Conservation (phyloP, 1,140 invertebrate genomes). For the Xylocopa sonorina region DNA sequence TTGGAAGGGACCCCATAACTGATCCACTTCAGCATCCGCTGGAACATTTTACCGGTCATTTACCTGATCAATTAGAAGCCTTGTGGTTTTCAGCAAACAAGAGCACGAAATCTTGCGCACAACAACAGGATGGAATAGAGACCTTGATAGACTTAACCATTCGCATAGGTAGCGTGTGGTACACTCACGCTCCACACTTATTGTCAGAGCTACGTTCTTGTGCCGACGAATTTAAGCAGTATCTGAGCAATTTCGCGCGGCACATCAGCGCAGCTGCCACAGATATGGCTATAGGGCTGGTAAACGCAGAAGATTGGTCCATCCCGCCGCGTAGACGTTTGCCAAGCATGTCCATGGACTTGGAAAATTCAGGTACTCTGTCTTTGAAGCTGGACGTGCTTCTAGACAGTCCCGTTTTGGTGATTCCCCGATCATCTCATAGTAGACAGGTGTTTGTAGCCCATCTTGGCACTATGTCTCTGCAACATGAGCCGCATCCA, state of each 20-base stretch:
- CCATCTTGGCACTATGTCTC: slow-evolving; percentile 94
- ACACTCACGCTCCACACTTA: slow-evolving; percentile 94
- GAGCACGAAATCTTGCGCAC: slow-evolving; percentile 68
- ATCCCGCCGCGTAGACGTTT: slow-evolving; percentile 75
- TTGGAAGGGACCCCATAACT: slow-evolving; percentile 89
- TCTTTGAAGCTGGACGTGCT: slow-evolving; percentile 86
- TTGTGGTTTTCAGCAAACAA: slow-evolving; percentile 74
- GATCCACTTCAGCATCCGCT: slow-evolving; percentile 73
- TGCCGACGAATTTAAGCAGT: slow-evolving; percentile 85
- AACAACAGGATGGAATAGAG: slow-evolving; percentile 57
- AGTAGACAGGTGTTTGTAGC: slow-evolving; percentile 94
- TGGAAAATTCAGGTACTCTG: slow-evolving; percentile 55
- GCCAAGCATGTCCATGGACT: slow-evolving; percentile 74
- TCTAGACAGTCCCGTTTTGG: slow-evolving; percentile 94
- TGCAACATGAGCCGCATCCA: slow-evolving; percentile 81
- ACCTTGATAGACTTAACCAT: slow-evolving; percentile 82
- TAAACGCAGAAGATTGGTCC: slow-evolving; percentile 85
- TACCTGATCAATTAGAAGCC: slow-evolving; percentile 72
- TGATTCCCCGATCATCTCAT: slow-evolving; percentile 89
- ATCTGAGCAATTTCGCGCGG: slow-evolving; percentile 88
- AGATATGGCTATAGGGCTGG: slow-evolving; percentile 95
- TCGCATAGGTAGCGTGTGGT: slow-evolving; percentile 95
- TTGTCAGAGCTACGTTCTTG: slow-evolving; percentile 93
- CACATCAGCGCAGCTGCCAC: slow-evolving; percentile 95
- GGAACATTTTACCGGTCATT: slow-evolving; percentile 71